Base-by-base conservation (phyloP, 2,113 vertebrate genomes). In the Gymnobelideus leadbeateri region DNA sequence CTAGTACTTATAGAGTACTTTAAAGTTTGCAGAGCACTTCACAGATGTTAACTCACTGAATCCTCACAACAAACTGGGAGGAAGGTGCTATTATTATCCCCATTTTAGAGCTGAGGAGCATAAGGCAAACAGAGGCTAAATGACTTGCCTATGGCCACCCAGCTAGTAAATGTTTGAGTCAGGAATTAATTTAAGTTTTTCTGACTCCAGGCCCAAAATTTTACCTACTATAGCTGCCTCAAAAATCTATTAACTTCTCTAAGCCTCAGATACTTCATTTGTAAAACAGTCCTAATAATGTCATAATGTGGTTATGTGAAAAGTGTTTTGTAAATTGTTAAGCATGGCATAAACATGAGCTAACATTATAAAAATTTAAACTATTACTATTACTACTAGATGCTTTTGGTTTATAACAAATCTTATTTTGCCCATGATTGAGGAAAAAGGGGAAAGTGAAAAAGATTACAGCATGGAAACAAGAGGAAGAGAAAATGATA, bases 401-500 rank as follows among this genome's bases (percentile, higher is more conserved):
- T 84, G 7, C 6, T 84, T 84, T 43, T 84, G 37, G 57, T 68
- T 37, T 12, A 68, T 43, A 84, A 50, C 90, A 91, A 94, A 24
- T 61, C 28, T 94, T 77, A 94, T 1, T 21, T 90, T 49, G 90
- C 21, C 10, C 91, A 12, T 89, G 24, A 43, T 2, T 91, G 37
- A 52, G 23, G 94, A 49, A 19, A 8, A 7, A 94, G 9, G 46
- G 61, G n/a, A 94, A 23, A 51, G 50, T 10, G 23, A 49, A 94
- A 52, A 57, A 92, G 77, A n/a, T 91, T 91, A 94, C 47, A 93
- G 51, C 94, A 47, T 89, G 19, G 94, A 92, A 26, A 57, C 52
- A 91, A 51, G 28, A 47, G 95, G 96, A 94, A 92, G 14, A 92
- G 55, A 12, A n/a, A 84, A 37, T 92, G n/a, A 96, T 2, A 68